Evolutionary conservation across 2,888 invertebrate species (phyloP), one percentile per base, ranked within the genome.

Genomic region (Trissoscelio sp.): DNA sequence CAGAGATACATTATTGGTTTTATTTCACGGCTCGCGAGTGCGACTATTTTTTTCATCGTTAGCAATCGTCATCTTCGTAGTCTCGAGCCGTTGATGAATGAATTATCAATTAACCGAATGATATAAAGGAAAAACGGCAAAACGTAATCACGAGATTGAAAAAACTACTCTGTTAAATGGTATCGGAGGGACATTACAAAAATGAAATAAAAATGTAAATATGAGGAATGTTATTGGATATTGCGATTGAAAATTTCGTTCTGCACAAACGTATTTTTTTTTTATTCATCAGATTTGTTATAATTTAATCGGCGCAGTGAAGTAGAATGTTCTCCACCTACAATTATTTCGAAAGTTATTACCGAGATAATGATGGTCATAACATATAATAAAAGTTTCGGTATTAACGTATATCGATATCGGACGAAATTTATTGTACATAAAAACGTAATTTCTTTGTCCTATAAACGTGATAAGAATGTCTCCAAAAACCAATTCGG

Each of bases 401-500:
- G 42, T 66, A 66, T 62, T 39, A 78, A 57, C 57, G 55, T 70
- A 70, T 58, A 78, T 78, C 72, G 78, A 64, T 64, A 48, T 57
- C 66, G 9, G 3, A 2, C 7, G 14, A 42, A 69, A 79, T 79
- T 79, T 79, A 79, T 79, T 67, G 79, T 67, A 66, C 79, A 72
- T 70, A 67, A 79, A 79, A 72, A 66, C 67, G 79, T 79, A 79
- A 79, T 72, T 79, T 79, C 79, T 73, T 53, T 73, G 64, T 79
- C 66, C 79, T 44, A 72, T 72, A 72, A 72, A 66, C 72, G 79
- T 79, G 79, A 79, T 79, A 79, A 79, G 67, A 79, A 79, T 79
- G 72, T 73, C 79, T 72, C 72, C 79, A 20, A 58, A 79, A 79
- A 79, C 66, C 79, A 79, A 78, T 78, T 70, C 57, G 34, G 46